A percentile compares a stretch with the other conserved stretches of the same genome.
These are phyloP conservation scores for Drymodes brunneopygia DNA, from an alignment of 2,113 vertebrate species.

Conservation along the genomic window DNA sequence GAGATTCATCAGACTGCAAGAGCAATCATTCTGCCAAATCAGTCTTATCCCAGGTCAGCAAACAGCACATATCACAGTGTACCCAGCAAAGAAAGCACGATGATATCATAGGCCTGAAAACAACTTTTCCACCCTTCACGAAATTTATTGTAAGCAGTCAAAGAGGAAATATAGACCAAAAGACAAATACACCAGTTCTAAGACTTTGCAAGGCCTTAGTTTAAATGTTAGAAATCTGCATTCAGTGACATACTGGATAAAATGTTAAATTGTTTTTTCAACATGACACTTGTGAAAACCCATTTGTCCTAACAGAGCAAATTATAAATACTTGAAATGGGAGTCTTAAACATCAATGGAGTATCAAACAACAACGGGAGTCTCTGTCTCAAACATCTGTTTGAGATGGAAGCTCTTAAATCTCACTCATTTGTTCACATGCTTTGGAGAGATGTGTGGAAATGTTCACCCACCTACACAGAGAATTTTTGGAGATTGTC, in stretches of 20 bases:
- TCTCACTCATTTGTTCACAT: not conserved
- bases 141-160: not conserved
- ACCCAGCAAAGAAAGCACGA: not conserved
- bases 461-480: not conserved
- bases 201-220: not conserved
- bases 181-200: not conserved
- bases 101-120: not conserved
- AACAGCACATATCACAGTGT: not conserved
- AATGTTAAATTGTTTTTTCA: not conserved
- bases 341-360: not conserved
- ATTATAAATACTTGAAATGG: not conserved
- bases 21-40: not conserved
- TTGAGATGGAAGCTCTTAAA: not conserved
- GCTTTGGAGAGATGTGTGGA: not conserved
- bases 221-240: not conserved
- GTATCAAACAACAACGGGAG: not conserved
- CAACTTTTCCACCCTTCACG: not conserved
- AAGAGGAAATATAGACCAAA: not conserved
- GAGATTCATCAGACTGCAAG: not conserved
- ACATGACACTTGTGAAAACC: not conserved
- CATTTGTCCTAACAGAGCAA: not conserved
- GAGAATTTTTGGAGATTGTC: not conserved
- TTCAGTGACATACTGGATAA: not conserved
- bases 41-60: not conserved
- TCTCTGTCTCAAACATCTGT: not conserved